These are phyloP conservation scores for Pseudomyrmex dendroicus DNA, from an alignment of 1,140 invertebrate genomes.

Conservation along the genomic window DNA sequence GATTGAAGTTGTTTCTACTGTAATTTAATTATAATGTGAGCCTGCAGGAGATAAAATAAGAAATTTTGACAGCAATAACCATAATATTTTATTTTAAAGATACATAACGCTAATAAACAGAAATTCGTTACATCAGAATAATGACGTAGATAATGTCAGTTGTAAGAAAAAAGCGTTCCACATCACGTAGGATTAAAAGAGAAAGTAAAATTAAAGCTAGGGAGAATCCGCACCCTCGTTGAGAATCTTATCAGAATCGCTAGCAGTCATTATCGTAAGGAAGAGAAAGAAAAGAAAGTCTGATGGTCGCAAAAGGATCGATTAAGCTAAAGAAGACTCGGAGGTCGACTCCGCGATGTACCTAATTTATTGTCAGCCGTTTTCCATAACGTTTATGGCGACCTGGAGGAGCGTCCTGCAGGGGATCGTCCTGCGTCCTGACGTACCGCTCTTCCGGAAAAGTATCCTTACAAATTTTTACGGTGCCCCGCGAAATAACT, in stretches of 20 bases:
- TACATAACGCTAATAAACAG: slow-evolving; percentile 8
- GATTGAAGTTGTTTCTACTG: background rate
- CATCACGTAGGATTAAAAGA: background rate
- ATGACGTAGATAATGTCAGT: background rate
- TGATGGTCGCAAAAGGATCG: slow-evolving; percentile 40
- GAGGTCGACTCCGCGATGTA: slow-evolving; percentile 41
- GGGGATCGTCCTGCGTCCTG: slow-evolving; percentile 48
- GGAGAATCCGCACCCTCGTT: slow-evolving; percentile 17
- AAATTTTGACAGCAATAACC: background rate
- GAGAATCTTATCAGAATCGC: slow-evolving; percentile 50
- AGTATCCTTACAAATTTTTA: slow-evolving; percentile 71
- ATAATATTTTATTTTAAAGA: background rate
- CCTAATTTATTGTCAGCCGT: slow-evolving; percentile 68
- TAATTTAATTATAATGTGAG: background rate
- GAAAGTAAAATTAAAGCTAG: slow-evolving; percentile 20
- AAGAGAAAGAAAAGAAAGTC: slow-evolving; percentile 41
- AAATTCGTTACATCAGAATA: background rate
- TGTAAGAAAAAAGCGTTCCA: background rate
- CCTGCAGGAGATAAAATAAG: too few relatives aligned
- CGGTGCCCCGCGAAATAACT: slow-evolving; percentile 61
- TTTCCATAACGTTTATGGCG: slow-evolving; percentile 66
- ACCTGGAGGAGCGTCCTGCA: slow-evolving; percentile 33
- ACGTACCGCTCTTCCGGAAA: slow-evolving; percentile 54
- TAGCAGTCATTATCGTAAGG: slow-evolving; percentile 42
- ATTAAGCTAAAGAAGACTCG: slow-evolving; percentile 41